A percentile compares a stretch with the other conserved stretches of the same genome.
Evolutionary conservation across 1,140 invertebrate genomes (phyloP).

Genomic region (Teleogryllus occipitalis): DNA sequence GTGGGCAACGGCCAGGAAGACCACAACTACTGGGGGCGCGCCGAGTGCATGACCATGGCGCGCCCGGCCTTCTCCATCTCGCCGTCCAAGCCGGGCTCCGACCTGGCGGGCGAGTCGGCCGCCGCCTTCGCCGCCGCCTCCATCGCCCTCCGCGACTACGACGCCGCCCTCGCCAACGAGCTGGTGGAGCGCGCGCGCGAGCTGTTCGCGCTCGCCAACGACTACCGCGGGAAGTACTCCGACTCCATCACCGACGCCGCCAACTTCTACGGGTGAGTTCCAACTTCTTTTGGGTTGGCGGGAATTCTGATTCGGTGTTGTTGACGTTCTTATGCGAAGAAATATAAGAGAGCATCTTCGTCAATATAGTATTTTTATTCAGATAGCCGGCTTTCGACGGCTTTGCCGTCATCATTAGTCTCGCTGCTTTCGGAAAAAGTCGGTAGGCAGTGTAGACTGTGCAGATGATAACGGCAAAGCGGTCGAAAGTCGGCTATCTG

Average conservation of each 20-base stretch:
- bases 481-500: too few relatives aligned
- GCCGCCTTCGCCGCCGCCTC: constrained; percentile 51
- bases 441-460: too few relatives aligned
- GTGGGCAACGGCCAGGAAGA: constrained; percentile 28
- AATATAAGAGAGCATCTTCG: too few relatives aligned
- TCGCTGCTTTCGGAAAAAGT: too few relatives aligned
- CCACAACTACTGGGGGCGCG: constrained; percentile 30
- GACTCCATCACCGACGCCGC: constrained; percentile 11
- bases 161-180: constrained; percentile 40
- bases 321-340: too few relatives aligned
- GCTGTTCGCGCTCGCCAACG: constrained; percentile 49
- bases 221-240: constrained; percentile 36
- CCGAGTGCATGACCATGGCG: constrained; percentile 33
- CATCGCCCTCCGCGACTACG: constrained; percentile 40
- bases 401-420: too few relatives aligned
- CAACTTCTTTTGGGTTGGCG: too few relatives aligned
- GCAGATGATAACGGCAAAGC: too few relatives aligned
- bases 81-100: constrained; percentile 40
- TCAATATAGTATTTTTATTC: too few relatives aligned
- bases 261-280: neutral
- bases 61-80: constrained; percentile 35
- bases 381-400: too few relatives aligned
- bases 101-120: constrained; percentile 53
- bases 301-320: too few relatives aligned
- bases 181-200: constrained; percentile 45